Conservation (phyloP, 2,888 invertebrate genomes). For the Resseliella maxima region DNA sequence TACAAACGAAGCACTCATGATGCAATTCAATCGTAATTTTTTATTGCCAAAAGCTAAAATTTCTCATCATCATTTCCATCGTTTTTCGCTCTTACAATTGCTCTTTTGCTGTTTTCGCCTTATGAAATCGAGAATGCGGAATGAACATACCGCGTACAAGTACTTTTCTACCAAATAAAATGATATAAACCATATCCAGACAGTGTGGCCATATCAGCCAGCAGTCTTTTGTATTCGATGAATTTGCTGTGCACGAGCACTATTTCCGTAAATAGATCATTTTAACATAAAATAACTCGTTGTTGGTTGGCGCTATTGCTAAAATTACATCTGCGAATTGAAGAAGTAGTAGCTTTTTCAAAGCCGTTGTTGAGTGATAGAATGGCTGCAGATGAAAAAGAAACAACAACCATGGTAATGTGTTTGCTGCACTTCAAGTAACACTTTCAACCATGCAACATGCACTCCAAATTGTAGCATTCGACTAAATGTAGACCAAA, state of each 20-base stretch:
- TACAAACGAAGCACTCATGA: slow-evolving; percentile 16
- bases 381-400: neutral
- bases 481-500: slow-evolving; percentile 10
- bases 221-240: slow-evolving; percentile 12
- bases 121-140: neutral
- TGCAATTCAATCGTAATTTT: slow-evolving; percentile 38
- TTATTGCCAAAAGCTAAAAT: slow-evolving; percentile 25
- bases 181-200: neutral
- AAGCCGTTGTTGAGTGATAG: slow-evolving; percentile 22
- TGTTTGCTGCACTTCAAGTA: slow-evolving; percentile 24
- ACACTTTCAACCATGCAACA: slow-evolving; percentile 6
- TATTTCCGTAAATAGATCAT: slow-evolving; percentile 34
- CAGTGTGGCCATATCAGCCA: neutral
- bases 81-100: neutral
- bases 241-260: slow-evolving; percentile 23
- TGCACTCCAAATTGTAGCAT: neutral
- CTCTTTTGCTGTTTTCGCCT: neutral
- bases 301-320: neutral
- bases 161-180: neutral
- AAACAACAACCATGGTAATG: neutral
- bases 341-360: neutral
- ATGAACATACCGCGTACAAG: neutral
- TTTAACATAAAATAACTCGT: slow-evolving; percentile 33
- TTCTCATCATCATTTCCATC: slow-evolving; percentile 23
- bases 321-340: neutral